Evolutionary conservation across 1,140 invertebrate species (phyloP).

Genomic region (Cephus cinctus): DNA sequence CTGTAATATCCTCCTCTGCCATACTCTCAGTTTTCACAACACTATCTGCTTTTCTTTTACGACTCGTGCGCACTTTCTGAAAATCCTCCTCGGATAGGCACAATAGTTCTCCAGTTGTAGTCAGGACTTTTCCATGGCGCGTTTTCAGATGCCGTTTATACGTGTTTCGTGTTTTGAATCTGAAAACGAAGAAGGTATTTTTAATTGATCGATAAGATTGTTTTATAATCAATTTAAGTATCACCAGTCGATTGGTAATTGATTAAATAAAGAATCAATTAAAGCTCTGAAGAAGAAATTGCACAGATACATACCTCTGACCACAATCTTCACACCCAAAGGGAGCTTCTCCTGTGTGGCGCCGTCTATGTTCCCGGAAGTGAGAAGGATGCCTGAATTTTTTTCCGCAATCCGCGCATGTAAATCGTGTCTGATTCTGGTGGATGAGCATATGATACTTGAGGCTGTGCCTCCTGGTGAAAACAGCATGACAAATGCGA

Average conservation of each 20-base stretch:
- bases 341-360: conserved; percentile 68
- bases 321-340: conserved; percentile 67
- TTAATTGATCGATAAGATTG: background rate
- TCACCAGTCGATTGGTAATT: too few species aligned
- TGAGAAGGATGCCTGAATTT: conserved; percentile 70
- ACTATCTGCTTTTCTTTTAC: conserved; percentile 32
- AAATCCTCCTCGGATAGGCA: conserved; percentile 60
- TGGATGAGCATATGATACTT: conserved; percentile 72
- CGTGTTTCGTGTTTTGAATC: conserved; percentile 67
- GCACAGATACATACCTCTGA: conserved; percentile 47
- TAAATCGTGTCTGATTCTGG: conserved; percentile 66
- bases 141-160: conserved; percentile 66
- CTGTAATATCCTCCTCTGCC: conserved; percentile 22
- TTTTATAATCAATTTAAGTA: conserved; percentile 8
- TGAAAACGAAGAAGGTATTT: conserved; percentile 26
- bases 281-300: conserved; percentile 2
- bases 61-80: conserved; percentile 56
- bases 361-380: conserved; percentile 65
- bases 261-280: too few species aligned
- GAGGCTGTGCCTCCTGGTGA: conserved; percentile 66
- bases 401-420: conserved; percentile 63
- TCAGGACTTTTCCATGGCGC: conserved; percentile 63
- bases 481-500: conserved; percentile 62
- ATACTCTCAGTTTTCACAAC: conserved; percentile 14
- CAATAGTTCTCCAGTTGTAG: conserved; percentile 59